Base-by-base conservation (phyloP, 2,888 invertebrate species). In the Lasioglossum pauxillum region DNA sequence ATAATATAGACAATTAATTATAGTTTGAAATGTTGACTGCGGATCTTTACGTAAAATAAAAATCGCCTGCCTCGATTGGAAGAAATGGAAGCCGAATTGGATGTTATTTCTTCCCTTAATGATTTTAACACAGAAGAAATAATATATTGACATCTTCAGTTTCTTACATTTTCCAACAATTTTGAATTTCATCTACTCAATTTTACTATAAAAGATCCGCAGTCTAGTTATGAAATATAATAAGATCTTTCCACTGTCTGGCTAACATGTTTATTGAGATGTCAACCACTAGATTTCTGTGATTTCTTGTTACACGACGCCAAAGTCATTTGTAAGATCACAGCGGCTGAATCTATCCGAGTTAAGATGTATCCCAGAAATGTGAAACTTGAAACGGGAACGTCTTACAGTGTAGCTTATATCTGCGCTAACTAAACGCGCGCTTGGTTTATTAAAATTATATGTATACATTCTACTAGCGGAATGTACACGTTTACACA, bases 371-470 rank as follows among this genome's bases (percentile, higher is more conserved):
- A 86, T 84, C 73, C 84, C 44, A 74, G 84, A 86, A 86, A 86
- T 53, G 84, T 78, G 86, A 84, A 86, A 86, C 78, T 85, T 86
- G 84, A 86, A 81, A 80, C 86, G 75, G 64, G 75, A 80, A 71
- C 75, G 75, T 86, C 84, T 78, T 75, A 75, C 31, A 69, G 71
- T 38, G 71, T 64, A 23, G 71, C 74, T 53, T 53, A 69, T 73
- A 75, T 57, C 75, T 60, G 14, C 44, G 53, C 72, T 57, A 75
- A 85, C 78, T 78, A 53, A 83, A 83, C 35, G 46, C 12, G 49
- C n/a, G 83, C 69, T 78, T 84, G 83, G 73, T 82, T 82, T 82
- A 73, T 81, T 60, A 46, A 76, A 84, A 77, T 82, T 77, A 73
- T 38, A 35, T 35, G 35, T 2, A 35, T 35, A 35, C 35, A 35